Conservation (phyloP, 2,797 vertebrate genomes). For the Sciaenops ocellatus region DNA sequence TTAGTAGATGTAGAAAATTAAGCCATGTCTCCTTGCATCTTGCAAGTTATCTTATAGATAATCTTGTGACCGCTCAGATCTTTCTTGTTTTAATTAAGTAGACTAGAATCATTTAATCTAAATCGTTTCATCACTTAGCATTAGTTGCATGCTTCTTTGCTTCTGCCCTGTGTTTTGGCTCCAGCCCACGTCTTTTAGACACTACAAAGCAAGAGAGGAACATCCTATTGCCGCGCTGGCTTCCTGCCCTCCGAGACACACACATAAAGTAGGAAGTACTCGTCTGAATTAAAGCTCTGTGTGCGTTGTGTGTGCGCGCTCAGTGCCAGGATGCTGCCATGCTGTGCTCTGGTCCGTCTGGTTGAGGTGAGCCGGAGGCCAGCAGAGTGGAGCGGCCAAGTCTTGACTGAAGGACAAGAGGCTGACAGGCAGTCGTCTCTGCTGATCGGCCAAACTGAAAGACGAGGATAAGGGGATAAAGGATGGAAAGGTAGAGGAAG, state of each 20-base stretch:
- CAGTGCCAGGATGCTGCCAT: slow-evolving; percentile 66
- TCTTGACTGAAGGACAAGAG: slow-evolving; percentile 60
- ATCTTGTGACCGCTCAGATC: not conserved
- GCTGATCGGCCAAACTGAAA: slow-evolving; percentile 57
- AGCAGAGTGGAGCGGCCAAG: slow-evolving; percentile 55
- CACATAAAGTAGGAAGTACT: slow-evolving; percentile 63
- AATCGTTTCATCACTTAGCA: not conserved
- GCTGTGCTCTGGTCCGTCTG: slow-evolving; percentile 71
- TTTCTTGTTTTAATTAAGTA: too few relatives aligned
- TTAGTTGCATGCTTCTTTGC: not conserved
- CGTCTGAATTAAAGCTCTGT: slow-evolving; percentile 75
- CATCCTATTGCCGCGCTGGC: slow-evolving; percentile 76
- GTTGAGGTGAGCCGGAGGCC: slow-evolving; percentile 68
- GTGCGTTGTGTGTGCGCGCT: slow-evolving; percentile 38
- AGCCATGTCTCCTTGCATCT: not conserved
- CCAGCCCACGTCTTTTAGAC: slow-evolving; percentile 52
- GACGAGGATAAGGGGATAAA: slow-evolving; percentile 50
- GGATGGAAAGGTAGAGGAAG: slow-evolving; percentile 17
- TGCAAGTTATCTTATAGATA: too few relatives aligned
- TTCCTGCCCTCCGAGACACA: slow-evolving; percentile 62
- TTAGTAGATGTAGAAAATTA: not conserved
- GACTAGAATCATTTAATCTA: not conserved
- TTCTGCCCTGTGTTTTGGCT: slow-evolving; percentile 27
- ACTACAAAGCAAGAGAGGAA: slow-evolving; percentile 64
- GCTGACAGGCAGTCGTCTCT: slow-evolving; percentile 59